These are phyloP conservation scores for Oryzias sinensis DNA, from an alignment of 2,797 vertebrate species.

Conservation along the genomic window DNA sequence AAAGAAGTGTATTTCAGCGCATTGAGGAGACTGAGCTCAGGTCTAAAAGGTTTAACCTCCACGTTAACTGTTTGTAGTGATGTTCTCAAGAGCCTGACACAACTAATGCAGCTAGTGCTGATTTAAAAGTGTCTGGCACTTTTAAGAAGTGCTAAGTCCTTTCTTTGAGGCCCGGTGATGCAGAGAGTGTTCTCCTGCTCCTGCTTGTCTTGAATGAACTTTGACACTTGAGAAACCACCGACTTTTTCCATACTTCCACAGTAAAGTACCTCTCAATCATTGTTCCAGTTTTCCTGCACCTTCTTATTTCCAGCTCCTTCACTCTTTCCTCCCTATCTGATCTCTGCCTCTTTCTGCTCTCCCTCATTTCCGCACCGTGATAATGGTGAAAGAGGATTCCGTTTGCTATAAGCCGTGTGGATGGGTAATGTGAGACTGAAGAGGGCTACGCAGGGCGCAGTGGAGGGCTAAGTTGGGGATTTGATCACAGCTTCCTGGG, in stretches of 20 bases:
- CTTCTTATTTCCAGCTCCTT: conserved; percentile 22
- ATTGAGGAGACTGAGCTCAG: conserved; percentile 41
- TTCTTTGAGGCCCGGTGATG: conserved; percentile 42
- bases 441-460: conserved; percentile 47
- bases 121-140: conserved; percentile 58
- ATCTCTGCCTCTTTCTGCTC: conserved; percentile 34
- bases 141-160: conserved; percentile 34
- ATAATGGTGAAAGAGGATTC: conserved; percentile 42
- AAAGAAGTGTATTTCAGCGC: conserved; percentile 33
- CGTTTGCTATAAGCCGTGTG: conserved; percentile 39
- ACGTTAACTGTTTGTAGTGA: conserved; percentile 42
- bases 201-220: conserved; percentile 51
- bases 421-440: conserved; percentile 40
- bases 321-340: conserved; percentile 22
- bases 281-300: conserved; percentile 26
- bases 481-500: conserved; percentile 64
- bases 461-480: conserved; percentile 56
- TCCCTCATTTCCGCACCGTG: conserved; percentile 25
- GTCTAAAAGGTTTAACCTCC: conserved; percentile 49
- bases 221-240: conserved; percentile 33
- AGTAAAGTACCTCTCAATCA: conserved; percentile 52
- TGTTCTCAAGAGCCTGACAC: conserved; percentile 55
- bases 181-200: conserved; percentile 32
- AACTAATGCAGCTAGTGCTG: conserved; percentile 42
- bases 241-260: conserved; percentile 24